Percentiles rank a stretch among this genome's conserved stretches.
Conservation (phyloP, 1,140 invertebrate species). For the Drosophila varians region DNA sequence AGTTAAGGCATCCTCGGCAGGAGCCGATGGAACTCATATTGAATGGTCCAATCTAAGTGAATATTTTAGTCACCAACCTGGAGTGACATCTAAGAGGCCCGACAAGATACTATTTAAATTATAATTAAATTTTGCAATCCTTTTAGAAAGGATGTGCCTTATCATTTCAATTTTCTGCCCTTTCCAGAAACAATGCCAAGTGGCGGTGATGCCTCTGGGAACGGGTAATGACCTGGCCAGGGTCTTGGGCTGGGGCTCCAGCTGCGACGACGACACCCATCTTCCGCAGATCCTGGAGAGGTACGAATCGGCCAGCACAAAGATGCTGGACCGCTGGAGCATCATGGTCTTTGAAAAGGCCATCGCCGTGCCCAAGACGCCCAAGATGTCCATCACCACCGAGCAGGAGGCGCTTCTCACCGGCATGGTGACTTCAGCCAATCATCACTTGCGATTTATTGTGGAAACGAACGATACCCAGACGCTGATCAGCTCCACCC, state of each 20-base stretch:
- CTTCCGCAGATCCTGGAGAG: conserved; percentile 95
- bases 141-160: too few relatives aligned
- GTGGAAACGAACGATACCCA: conserved; percentile 93
- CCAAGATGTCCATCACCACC: conserved; percentile 85
- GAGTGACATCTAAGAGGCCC: too few relatives aligned
- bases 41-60: too few relatives aligned
- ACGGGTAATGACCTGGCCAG: conserved; percentile 98
- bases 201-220: conserved; percentile 95
- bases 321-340: conserved; percentile 98
- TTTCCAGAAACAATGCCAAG: conserved; percentile 93
- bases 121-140: too few relatives aligned
- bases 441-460: conserved; percentile 93
- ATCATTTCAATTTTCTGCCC: neutral
- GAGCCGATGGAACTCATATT: too few relatives aligned
- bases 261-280: conserved; percentile 97
- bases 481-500: conserved; percentile 90
- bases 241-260: conserved; percentile 97
- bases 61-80: too few relatives aligned
- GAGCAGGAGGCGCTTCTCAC: conserved; percentile 85
- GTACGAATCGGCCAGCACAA: conserved; percentile 96
- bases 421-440: conserved; percentile 91
- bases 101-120: too few relatives aligned
- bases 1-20: too few relatives aligned
- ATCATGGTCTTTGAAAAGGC: conserved; percentile 95
- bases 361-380: conserved; percentile 85